A percentile compares a stretch with the other conserved stretches of the same genome.
Conservation (phyloP, 1,140 invertebrate genomes). For the Mactra quadrangularis region DNA sequence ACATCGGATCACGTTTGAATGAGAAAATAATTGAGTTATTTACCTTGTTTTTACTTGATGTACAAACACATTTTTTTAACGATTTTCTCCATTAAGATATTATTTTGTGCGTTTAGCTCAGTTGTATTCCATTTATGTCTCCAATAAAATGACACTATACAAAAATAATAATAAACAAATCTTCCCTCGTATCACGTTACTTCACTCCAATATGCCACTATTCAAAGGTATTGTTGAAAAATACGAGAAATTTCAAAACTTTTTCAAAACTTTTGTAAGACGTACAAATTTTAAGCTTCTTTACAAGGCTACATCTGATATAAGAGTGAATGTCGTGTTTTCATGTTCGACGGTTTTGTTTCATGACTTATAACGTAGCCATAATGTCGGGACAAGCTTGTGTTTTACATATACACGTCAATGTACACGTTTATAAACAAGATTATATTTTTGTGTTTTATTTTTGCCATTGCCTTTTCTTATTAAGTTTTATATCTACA, state of each 20-base stretch:
- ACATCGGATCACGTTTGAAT: no score
- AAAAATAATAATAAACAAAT: no score
- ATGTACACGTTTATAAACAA: constrained; percentile 21
- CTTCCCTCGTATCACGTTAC: no score
- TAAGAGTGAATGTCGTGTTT: constrained; percentile 11
- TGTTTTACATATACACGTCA: constrained; percentile 47
- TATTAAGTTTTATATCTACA: constrained; percentile 32
- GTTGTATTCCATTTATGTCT: no score
- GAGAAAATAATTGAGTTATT: no score
- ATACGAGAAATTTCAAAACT: no score
- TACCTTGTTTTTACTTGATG: no score
- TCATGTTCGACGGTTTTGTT: constrained; percentile 25
- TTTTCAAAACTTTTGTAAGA: constrained; percentile 1
- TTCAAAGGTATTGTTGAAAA: constrained; percentile 25
- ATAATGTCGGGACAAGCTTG: constrained; percentile 27
- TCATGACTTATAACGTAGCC: constrained; percentile 39
- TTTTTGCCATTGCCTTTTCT: background rate
- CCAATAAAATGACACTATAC: no score
- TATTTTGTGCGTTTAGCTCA: no score
- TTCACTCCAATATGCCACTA: background rate
- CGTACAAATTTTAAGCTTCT: constrained; percentile 7
- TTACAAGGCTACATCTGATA: background rate
- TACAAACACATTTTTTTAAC: no score
- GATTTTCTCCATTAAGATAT: no score
- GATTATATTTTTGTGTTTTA: constrained; percentile 33